A percentile compares a stretch with the other conserved stretches of the same genome.
phyloP scores from a whole-genome alignment of 2,113 vertebrate species.

The Sciurus niger region DNA sequence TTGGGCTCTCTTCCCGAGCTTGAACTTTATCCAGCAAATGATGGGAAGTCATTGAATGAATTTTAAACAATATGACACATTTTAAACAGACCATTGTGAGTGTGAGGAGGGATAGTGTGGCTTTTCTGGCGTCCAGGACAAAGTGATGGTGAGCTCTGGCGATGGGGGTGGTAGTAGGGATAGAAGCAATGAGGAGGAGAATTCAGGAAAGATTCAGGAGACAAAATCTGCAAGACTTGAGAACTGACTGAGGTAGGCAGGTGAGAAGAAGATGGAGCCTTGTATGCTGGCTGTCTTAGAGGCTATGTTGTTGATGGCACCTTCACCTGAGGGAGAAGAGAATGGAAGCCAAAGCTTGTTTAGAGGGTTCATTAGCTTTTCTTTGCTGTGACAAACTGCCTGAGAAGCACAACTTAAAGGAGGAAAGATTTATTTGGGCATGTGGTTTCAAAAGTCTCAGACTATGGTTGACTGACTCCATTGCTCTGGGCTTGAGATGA shows the following conservation, averaged over 20 bases:
- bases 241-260: neutral
- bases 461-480: neutral
- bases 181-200: neutral
- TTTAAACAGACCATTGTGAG: neutral
- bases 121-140: neutral
- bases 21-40: conserved; percentile 24
- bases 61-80: neutral
- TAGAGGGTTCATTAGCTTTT: neutral
- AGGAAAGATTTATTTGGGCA: neutral
- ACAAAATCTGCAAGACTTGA: neutral
- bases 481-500: neutral
- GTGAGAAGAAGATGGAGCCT: too few relatives aligned
- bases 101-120: neutral
- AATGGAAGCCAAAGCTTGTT: neutral
- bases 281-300: neutral
- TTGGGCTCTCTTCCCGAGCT: neutral
- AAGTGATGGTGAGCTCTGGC: neutral
- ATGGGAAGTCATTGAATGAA: neutral
- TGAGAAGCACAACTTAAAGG: neutral
- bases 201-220: neutral
- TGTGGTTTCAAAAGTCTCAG: neutral
- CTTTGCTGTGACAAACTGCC: neutral
- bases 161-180: neutral
- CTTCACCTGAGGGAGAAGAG: neutral
- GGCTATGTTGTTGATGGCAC: neutral